Base-by-base conservation (phyloP, 2,888 invertebrate genomes). In the Agrotis puta region DNA sequence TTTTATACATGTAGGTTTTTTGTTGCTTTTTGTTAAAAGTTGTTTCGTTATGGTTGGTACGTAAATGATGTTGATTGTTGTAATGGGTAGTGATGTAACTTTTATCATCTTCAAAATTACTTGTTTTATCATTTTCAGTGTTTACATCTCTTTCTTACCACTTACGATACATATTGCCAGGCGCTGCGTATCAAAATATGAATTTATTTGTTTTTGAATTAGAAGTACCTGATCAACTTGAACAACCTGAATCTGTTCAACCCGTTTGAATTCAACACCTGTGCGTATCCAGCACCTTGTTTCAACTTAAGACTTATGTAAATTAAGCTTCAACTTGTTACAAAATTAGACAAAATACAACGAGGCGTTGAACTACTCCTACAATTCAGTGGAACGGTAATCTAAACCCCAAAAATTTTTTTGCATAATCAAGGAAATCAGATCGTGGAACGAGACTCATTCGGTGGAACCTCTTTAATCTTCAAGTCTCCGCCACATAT, bases 381-480 rank as follows among this genome's bases (percentile, higher is more conserved):
- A 56, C 39, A 56, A 87, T 87, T 88, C 82, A 85, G 82, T 82
- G 81, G 79, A 88, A 89, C 90, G 79, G 87, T 88, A 85, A 83
- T 84, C 79, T 82, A 74, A 82, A 83, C 71, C 74, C 74, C 80
- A 84, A 78, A 74, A 70, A n/a, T n/a, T 84, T 90, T 91, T 91
- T 92, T 89, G 88, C 84, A 86, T 86, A 89, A 91, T 91, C 89
- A 89, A 85, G 85, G 81, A 85, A 89, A 86, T 88, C 87, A 89
- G 85, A 88, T 86, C 82, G 89, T 88, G 91, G 90, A 92, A 92
- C 91, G 87, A 73, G 67, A 72, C 69, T 63, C 77, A 82, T 84
- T 83, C 67, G 77, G 73, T 62, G 47, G 77, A 79, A 71, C 63
- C 59, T 74, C 79, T 64, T 82, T 65, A 54, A 71, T 77, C 77